Base-by-base conservation (phyloP, 2,888 invertebrate genomes). In the Shargacucullia verbasci region DNA sequence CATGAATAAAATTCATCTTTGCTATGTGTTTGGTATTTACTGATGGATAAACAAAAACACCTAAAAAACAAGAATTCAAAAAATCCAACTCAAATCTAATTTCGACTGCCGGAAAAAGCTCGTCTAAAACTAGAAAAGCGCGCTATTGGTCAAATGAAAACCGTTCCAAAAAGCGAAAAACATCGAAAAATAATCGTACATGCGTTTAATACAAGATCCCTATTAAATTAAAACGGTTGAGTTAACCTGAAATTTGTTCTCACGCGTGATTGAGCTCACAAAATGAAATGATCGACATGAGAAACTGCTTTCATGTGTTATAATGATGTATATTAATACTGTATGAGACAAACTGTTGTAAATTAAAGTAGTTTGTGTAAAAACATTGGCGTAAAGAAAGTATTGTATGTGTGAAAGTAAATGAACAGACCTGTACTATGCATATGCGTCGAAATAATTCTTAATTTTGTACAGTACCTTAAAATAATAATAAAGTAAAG, bases 201-300 rank as follows among this genome's bases (percentile, higher is more conserved):
- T 40, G 15, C 43, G 62, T 66, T 54, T 45, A 44, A 50, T 54
- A 44, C 15, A 54, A 31, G 34, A 50, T 37, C 34, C 56, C 50
- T 52, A 69, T 69, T 71, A 61, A 66, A 71, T 71, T 50, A 52
- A 31, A 39, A 55, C 54, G 62, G 62, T 52, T 72, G 54, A 55
- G 38, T 38, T 31, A 33, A 72, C 45, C 56, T 44, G 12, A 47
- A 53, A 59, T 54, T 62, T 34, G 37, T 59, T 56, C n/a, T 14
- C 11, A 35, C 49, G 63, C 49, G 41, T 57, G 58, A 63, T 57
- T 47, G 39, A 48, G 12, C 15, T n/a, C 6, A n/a, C 12, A 29
- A 52, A 66, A 56, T 56, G 13, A 40, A 52, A 48, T 44, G 33
- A 44, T 29, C 31, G 12, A 37, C 20, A 49, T 53, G 20, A 20